Evolutionary conservation across 2,888 invertebrate species (phyloP).

Genomic region (Myopa testacea): DNA sequence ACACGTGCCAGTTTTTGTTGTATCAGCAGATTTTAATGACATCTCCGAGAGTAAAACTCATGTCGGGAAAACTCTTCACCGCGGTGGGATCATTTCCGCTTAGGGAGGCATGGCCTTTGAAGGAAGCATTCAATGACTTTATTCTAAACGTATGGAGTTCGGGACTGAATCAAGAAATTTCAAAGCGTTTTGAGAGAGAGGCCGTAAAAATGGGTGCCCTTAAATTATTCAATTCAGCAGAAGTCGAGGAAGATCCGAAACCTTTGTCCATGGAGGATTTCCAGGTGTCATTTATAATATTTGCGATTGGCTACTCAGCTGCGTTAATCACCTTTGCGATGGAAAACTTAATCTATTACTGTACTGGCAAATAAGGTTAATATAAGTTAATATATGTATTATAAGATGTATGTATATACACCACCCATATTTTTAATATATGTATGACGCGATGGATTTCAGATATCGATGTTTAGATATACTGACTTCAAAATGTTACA

Average conservation of each 20-base stretch:
- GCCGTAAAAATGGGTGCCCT: conserved; percentile 9
- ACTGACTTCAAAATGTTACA: too few species aligned
- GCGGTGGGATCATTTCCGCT: conserved; percentile 38
- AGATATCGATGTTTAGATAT: too few species aligned
- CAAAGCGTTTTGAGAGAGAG: conserved; percentile 32
- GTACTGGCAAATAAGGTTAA: too few species aligned
- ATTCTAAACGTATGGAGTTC: conserved; percentile 26
- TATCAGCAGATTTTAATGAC: conserved; percentile 51
- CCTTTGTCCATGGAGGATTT: conserved; percentile 41
- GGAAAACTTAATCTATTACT: conserved; percentile 2
- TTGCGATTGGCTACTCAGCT: conserved; percentile 4
- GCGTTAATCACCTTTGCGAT: neutral
- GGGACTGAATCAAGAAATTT: conserved; percentile 38
- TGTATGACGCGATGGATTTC: too few species aligned
- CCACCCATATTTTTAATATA: too few species aligned
- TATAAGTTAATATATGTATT: too few species aligned
- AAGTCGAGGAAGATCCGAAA: conserved; percentile 17
- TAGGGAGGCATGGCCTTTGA: conserved; percentile 46
- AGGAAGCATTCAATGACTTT: conserved; percentile 41
- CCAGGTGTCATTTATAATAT: conserved; percentile 33
- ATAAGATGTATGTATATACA: too few species aligned
- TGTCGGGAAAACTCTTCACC: conserved; percentile 39
- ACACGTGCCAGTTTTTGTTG: conserved; percentile 48
- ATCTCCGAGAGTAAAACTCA: conserved; percentile 43
- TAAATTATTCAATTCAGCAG: conserved; percentile 23